A percentile compares a stretch with the other conserved stretches of the same genome.
Conservation (phyloP, 2,113 vertebrate species). For the Oncorhynchus nerka region DNA sequence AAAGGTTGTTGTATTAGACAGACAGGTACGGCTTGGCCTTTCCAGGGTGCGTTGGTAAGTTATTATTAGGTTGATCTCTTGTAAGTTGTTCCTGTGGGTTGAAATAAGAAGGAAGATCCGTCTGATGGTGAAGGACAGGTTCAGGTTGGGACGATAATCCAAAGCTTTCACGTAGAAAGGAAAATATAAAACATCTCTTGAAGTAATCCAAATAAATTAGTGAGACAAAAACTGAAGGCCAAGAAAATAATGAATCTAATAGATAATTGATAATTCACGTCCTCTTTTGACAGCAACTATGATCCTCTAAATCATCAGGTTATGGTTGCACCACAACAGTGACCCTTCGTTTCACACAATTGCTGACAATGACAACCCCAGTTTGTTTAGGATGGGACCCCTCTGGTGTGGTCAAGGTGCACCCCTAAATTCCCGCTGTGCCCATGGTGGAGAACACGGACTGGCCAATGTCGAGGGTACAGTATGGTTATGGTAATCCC, state of each 20-base stretch:
- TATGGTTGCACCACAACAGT: background rate
- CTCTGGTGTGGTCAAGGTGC: slow-evolving; percentile 22
- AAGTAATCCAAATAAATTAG: background rate
- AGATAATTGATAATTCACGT: slow-evolving; percentile 40
- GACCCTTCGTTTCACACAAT: slow-evolving; percentile 15
- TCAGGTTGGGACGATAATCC: slow-evolving; percentile 52
- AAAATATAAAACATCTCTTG: slow-evolving; percentile 3
- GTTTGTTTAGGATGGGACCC: slow-evolving; percentile 41
- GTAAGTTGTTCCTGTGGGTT: slow-evolving; percentile 67
- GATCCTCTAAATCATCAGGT: slow-evolving; percentile 13
- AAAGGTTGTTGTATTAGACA: background rate
- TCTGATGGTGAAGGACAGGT: slow-evolving; percentile 49
- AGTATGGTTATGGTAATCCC: slow-evolving; percentile 68
- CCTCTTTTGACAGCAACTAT: slow-evolving; percentile 9
- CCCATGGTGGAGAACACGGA: slow-evolving; percentile 69
- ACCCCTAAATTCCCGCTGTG: slow-evolving; percentile 64
- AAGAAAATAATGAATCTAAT: background rate
- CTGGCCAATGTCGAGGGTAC: slow-evolving; percentile 58
- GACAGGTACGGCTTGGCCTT: slow-evolving; percentile 8
- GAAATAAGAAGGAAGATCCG: slow-evolving; percentile 64
- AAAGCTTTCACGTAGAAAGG: slow-evolving; percentile 37
- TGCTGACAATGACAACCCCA: slow-evolving; percentile 5
- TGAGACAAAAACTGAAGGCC: background rate
- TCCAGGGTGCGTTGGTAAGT: slow-evolving; percentile 32
- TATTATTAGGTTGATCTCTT: slow-evolving; percentile 63